Evolutionary conservation across 2,797 vertebrate genomes (phyloP), one percentile per base, ranked within the genome.

Genomic region (Kryptopterus vitreolus): DNA sequence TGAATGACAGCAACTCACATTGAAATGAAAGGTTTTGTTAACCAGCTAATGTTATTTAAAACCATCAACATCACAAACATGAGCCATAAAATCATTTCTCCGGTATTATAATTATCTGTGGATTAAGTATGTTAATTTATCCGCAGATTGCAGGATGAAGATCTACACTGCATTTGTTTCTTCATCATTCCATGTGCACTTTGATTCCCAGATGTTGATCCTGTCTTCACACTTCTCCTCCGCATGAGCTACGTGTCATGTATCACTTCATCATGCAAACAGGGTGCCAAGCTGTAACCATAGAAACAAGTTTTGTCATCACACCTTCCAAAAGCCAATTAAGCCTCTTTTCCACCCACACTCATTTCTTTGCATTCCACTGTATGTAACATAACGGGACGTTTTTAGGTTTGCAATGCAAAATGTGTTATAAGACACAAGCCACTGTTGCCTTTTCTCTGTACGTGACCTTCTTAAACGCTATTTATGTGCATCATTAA

Each of bases 281-380:
- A 57, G 33, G 35, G 46, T 80, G 63, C 53, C 66, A 59, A 72
- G 68, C 63, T 52, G 50, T 61, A 62, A 61, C 58, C n/a, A 77
- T 63, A 59, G n/a, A 77, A 79, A 61, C 57, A 31, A 65, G 31
- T 86, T 89, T 88, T 88, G 84, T 89, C 88, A 88, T 84, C 55
- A 87, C 83, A 85, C 76, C 82, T 85, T 75, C 76, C 80, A 83
- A 84, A 83, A 87, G 88, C 90, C 86, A 89, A 88, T 90, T 89
- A 89, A 87, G 85, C 20, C 55, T 31, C 13, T 58, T 79, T n/a
- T 85, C 84, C 81, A 77, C 80, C 75, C 66, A 31, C 75, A 83
- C 75, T 69, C 29, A 59, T 29, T 53, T 73, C 71, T 50, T 80
- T 52, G 26, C 75, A 65, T 35, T 29, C 62, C 31, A 61, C 75